Evolutionary conservation across 1,140 invertebrate species (phyloP), one percentile per base, ranked within the genome.

Genomic region (Drosophila nigromelanica): DNA sequence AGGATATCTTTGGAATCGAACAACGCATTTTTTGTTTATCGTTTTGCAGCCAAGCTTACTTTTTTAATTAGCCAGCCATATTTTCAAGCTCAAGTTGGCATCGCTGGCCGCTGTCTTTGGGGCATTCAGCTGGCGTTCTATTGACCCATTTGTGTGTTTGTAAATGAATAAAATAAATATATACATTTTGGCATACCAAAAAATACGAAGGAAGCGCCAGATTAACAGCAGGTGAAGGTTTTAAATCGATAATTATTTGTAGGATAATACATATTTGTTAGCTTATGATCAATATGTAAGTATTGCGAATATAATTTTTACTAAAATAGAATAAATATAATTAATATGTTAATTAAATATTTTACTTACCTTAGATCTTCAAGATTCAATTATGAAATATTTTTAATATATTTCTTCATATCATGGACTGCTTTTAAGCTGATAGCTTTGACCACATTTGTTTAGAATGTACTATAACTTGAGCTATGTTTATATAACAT

Each of bases 31-130:
- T 15, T 51, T n/a, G 5, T 15, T 51, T n/a, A 24, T 48, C 45
- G 18, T 33, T 52, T 21, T 45, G 30, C 10, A 47, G 45, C 21
- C 39, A 43, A 52, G 69, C 82, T 87, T 71, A 61, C 79, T 80
- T 87, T 87, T 89, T 42, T 60, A 89, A 87, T 87, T 87, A 83
- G 83, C 83, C 80, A 59, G 72, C 33, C 82, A 72, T 50, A 64
- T 68, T 82, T 81, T 75, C 54, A 64, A 79, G 60, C 75, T 40
- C 42, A 56, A 59, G 47, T 27, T 75, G 80, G 50, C 59, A 55
- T 55, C 45, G 15, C 42, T 40, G 60, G 11, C 33, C 63, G 50
- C 48, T 68, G 58, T 75, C 56, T 54, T 11, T 30, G 21, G 3
- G 63, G 14, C 63, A 56, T 68, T 52, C 67, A 43, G 62, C 58